Base-by-base conservation (phyloP, 2,888 invertebrate species). In the Tiliacea citrago region DNA sequence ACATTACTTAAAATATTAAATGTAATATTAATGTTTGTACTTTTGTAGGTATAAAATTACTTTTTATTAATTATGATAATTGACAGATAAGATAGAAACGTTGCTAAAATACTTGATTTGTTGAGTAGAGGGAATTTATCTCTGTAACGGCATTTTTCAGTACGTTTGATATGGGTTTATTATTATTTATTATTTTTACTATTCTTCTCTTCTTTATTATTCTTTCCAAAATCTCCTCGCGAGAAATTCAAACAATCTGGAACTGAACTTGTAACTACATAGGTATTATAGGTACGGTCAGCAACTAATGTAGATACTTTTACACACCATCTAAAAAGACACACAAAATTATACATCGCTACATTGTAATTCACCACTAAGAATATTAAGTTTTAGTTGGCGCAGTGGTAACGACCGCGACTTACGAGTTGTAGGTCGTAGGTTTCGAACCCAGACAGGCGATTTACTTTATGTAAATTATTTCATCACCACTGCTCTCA, bases 31-130 rank as follows among this genome's bases (percentile, higher is more conserved):
- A 29, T 45, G 4, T 21, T 47, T 29, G 39, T 39, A 42, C 42
- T 42, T 9, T 9, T 29, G 13, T 47, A 24, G 18, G 8, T 8
- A 13, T 47, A 21, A 8, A 24, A 18, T 18, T 45, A 24, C 18
- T 10, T 18, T 6, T 10, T 62, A 47, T 18, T 62, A 18, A 12
- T 42, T 24, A 18, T 6, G 3, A 18, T 45, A 24, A 24, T 7
- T 3, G 18, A 62, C 62, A 18, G 62, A 24, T 62, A 62, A 63
- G 24, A 18, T 63, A 63, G 18, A 8, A 45, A 63, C 24, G 18
- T 63, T 63, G 47, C 45, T 7, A 63, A 18, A 29, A 13, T 47
- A 65, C 65, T 65, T 47, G 13, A 29, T 47, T 65, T 47, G 65
- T 65, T 21, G 63, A 65, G 29, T 47, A 2, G 18, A 47, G 8